Percentiles rank a stretch among this genome's conserved stretches.
Evolutionary conservation across 1,140 invertebrate species (phyloP).

Genomic region (Daktulosphaira vitifoliae): DNA sequence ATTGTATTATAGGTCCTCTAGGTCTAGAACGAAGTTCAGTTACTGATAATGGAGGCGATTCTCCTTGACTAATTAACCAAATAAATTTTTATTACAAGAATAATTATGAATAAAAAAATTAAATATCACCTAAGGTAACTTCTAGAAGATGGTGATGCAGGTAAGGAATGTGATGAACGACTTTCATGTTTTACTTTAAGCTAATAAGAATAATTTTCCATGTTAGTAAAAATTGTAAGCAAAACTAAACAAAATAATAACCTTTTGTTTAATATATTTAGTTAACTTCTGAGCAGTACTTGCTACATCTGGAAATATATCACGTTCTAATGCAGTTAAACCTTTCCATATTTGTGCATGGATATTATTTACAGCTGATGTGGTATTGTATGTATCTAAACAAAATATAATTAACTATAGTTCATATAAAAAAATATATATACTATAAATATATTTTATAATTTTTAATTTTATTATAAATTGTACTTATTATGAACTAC

Average conservation of each 20-base stretch:
- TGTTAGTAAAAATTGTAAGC: neutral
- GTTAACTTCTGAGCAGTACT: constrained; percentile 66
- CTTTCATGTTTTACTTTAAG: constrained; percentile 8
- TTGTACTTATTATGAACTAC: neutral
- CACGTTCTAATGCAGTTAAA: constrained; percentile 62
- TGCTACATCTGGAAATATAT: constrained; percentile 75
- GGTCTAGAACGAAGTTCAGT: constrained; percentile 5
- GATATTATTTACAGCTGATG: constrained; percentile 49
- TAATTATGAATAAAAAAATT: neutral
- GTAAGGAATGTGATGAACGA: constrained; percentile 22
- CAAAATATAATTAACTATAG: neutral
- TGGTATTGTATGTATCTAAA: constrained; percentile 7
- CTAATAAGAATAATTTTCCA: constrained; percentile 10
- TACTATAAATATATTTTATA: too few species aligned
- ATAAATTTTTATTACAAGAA: neutral
- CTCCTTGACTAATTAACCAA: constrained; percentile 6
- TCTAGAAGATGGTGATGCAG: constrained; percentile 22
- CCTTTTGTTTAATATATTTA: constrained; percentile 67
- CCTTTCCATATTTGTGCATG: constrained; percentile 81
- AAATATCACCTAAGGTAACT: constrained; percentile 25
- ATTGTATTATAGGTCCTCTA: neutral
- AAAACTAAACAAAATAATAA: constrained; percentile 43
- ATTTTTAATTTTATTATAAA: too few species aligned
- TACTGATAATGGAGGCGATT: constrained; percentile 16
- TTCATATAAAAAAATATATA: neutral